Evolutionary conservation across 1,140 invertebrate genomes (phyloP), one percentile per base, ranked within the genome.

Genomic region (Drosophila varians): DNA sequence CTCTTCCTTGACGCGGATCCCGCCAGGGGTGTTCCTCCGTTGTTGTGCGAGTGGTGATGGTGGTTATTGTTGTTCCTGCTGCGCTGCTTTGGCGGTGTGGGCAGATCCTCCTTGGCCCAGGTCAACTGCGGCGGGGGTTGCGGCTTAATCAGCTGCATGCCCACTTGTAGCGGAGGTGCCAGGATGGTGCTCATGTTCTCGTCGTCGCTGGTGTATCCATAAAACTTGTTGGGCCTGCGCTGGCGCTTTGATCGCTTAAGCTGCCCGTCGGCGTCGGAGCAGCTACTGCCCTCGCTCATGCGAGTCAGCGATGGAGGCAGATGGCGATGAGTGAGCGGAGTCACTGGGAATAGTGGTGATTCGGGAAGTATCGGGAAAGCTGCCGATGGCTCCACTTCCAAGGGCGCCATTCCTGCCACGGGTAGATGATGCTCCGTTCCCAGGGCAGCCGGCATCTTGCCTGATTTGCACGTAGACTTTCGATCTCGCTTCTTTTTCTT

Each of bases 181-280:
- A 89, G 23, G 1, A 87, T 46, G 18, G 69, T 62, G 31, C 69
- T 72, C 53, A 79, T 74, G 16, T 79, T 87, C 68, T 96, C 96
- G 73, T 96, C 96, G 71, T 96, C 95, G 79, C 95, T 96, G 0
- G 95, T 96, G 89, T 96, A 96, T 1, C 96, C 96, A 80, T 96
- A 96, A 86, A 97, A 97, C 78, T 95, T 95, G 80, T 96, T 96
- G 5, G 95, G 96, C 23, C 96, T 94, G 21, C 95, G 92, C 84
- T 95, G 93, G 21, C 96, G 92, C 89, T 96, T 96, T 0, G 96
- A 96, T 9, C 95, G 92, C 78, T 95, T 95, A 5, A 91, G 47
- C 8, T 83, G 72, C 7, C 89, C 94, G 69, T 94, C 94, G 2
- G 93, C 90, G 83, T 93, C 92, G 1, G 90, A 91, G 40, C 90